Conservation (phyloP, 2,888 invertebrate species). For the Cepaea hortensis region DNA sequence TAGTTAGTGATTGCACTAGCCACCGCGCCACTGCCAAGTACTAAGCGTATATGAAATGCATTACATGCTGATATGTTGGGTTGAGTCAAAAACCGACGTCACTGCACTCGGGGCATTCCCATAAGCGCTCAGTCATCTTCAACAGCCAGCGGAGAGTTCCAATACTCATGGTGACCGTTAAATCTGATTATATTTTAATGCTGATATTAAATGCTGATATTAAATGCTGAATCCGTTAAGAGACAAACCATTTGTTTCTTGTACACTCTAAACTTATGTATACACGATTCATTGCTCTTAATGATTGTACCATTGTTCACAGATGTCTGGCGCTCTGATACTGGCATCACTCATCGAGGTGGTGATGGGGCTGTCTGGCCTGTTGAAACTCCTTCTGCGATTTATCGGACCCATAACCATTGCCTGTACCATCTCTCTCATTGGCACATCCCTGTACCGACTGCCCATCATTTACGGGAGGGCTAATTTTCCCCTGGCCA, state of each 20-base stretch:
- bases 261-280: background rate
- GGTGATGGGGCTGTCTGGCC: conserved; percentile 62
- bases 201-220: background rate
- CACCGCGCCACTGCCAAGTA: no score
- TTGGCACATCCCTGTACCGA: conserved; percentile 82
- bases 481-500: conserved; percentile 29
- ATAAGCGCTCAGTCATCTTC: no score
- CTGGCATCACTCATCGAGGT: conserved; percentile 65
- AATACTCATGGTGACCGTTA: no score
- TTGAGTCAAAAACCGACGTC: no score
- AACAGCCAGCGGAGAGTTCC: no score
- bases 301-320: background rate
- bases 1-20: no score
- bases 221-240: background rate
- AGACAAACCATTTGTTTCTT: background rate
- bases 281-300: background rate
- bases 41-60: no score
- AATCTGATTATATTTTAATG: no score
- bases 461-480: conserved; percentile 39
- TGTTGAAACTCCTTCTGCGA: conserved; percentile 61
- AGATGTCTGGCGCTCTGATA: conserved; percentile 68
- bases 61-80: no score
- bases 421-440: conserved; percentile 88
- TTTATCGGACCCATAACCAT: conserved; percentile 89
- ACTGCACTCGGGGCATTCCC: no score